Conservation (phyloP, 2,113 vertebrate genomes). For the Synodontis membranacea region DNA sequence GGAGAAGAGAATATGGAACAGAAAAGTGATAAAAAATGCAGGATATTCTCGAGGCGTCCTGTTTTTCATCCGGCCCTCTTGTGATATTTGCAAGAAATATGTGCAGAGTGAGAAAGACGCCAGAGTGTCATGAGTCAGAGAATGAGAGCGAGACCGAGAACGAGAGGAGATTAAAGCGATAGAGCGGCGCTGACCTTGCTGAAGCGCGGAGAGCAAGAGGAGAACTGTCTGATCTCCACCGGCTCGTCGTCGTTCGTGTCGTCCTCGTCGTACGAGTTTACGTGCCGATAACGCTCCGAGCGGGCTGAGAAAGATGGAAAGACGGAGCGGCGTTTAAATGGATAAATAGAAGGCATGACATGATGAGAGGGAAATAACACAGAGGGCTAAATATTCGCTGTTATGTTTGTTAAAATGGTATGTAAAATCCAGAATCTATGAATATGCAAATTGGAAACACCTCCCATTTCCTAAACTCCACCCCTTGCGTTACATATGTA, state of each 20-base stretch:
- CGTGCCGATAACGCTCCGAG: conserved; percentile 87
- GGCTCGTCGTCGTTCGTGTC: conserved; percentile 93
- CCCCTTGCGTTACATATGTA: background rate
- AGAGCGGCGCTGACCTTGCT: conserved; percentile 79
- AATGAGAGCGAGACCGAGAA: background rate
- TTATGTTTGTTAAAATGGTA: background rate
- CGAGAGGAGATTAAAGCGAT: background rate
- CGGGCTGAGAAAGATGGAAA: conserved; percentile 73
- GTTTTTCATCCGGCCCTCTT: background rate
- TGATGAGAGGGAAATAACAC: background rate
- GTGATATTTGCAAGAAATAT: background rate
- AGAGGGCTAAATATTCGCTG: background rate
- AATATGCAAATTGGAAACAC: background rate
- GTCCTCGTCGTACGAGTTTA: conserved; percentile 89
- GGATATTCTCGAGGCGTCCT: background rate
- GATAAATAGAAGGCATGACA: conserved; percentile 6
- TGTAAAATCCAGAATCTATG: background rate
- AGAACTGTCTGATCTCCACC: conserved; percentile 91
- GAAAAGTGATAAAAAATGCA: background rate
- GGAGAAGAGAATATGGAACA: background rate
- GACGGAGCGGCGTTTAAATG: conserved; percentile 1
- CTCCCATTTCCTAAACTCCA: background rate
- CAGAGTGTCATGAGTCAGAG: background rate
- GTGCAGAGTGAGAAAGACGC: background rate
- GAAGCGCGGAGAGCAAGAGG: conserved; percentile 89